These are phyloP conservation scores for Hippasteria phrygiana DNA, from an alignment of 53 echinoderm and acorn worm genomes.

Conservation along the genomic window DNA sequence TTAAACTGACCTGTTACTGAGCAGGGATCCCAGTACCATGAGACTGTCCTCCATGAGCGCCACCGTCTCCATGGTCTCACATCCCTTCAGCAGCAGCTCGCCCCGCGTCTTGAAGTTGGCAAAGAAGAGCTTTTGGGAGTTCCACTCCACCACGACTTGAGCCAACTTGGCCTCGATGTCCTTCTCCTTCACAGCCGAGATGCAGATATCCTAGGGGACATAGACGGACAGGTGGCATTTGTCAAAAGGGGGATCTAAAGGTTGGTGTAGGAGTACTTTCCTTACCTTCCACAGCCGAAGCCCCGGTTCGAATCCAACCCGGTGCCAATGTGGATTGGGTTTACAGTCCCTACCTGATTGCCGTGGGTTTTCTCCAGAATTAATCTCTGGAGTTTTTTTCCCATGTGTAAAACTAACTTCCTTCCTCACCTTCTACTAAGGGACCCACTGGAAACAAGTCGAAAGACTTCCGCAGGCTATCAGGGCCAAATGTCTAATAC, in stretches of 20 bases:
- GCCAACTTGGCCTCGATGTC: constrained; percentile 98
- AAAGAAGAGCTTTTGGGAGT: constrained; percentile 83
- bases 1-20: constrained; percentile 85
- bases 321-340: no score
- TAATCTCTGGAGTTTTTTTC: no score
- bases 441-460: no score
- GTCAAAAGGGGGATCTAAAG: not conserved
- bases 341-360: no score
- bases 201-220: constrained; percentile 88
- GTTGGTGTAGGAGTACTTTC: no score
- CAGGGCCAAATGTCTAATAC: no score
- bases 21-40: constrained; percentile 95
- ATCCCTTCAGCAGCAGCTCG: constrained; percentile 93
- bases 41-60: constrained; percentile 99
- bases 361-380: no score
- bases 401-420: no score
- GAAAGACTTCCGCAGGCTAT: no score
- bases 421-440: no score
- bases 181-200: constrained; percentile 98
- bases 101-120: constrained; percentile 92
- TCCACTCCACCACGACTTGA: constrained; percentile 97
- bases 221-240: not conserved
- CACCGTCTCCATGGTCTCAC: constrained; percentile 91
- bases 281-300: no score
- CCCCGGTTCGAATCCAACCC: no score